Conservation (phyloP, 2,888 invertebrate species). For the Leucophenga montana region DNA sequence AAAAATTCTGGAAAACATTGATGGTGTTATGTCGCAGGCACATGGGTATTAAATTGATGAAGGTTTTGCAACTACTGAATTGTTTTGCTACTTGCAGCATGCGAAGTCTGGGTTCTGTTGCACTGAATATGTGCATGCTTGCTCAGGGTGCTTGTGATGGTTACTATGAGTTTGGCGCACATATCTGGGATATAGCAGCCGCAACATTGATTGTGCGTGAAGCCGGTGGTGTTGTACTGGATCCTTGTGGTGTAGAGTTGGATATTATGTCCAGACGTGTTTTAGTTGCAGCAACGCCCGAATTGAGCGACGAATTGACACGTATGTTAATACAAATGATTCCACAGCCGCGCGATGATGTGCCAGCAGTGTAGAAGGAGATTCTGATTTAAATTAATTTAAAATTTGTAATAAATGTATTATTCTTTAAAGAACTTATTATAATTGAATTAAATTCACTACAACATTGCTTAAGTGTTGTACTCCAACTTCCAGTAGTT, state of each 20-base stretch:
- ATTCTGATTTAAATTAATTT: not conserved
- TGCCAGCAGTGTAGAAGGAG: not conserved
- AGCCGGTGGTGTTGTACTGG: conserved; percentile 82
- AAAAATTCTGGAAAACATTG: not conserved
- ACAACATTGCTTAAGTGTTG: no score
- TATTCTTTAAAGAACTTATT: no score
- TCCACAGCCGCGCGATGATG: conserved; percentile 16
- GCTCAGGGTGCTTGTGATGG: conserved; percentile 88
- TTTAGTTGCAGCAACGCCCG: not conserved
- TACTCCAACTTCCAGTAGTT: no score
- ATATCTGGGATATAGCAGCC: conserved; percentile 87
- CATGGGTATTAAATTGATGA: conserved; percentile 30
- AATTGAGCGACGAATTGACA: not conserved
- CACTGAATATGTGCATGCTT: conserved; percentile 91
- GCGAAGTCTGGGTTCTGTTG: conserved; percentile 67
- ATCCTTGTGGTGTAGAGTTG: conserved; percentile 77
- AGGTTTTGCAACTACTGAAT: no score
- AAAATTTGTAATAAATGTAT: no score
- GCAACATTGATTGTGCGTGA: conserved; percentile 82
- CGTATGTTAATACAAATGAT: conserved; percentile 1
- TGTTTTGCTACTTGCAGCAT: conserved; percentile 32
- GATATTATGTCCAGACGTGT: conserved; percentile 73
- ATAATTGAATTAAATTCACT: no score
- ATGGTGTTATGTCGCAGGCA: conserved; percentile 3
- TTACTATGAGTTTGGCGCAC: conserved; percentile 91